Conservation (phyloP, 2,797 vertebrate genomes). For the Pangasius djambal region DNA sequence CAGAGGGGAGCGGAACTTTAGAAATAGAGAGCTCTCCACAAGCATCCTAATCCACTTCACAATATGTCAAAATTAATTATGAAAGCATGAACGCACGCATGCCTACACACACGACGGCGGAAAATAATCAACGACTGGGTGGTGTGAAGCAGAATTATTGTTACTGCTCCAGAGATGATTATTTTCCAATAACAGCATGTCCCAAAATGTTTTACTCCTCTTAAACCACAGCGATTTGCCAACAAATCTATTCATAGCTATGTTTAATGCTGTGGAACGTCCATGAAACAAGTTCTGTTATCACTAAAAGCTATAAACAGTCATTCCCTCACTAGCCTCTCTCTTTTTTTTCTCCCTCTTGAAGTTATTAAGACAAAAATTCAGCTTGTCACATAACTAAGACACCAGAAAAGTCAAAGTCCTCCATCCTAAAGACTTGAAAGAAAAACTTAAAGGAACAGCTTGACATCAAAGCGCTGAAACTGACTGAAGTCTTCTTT, state of each 20-base stretch:
- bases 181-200: background rate
- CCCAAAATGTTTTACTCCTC: background rate
- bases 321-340: background rate
- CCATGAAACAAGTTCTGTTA: background rate
- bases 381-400: background rate
- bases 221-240: background rate
- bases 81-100: background rate
- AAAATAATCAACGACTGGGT: background rate
- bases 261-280: background rate
- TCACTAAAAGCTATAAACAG: background rate
- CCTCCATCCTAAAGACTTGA: background rate
- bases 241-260: background rate
- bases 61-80: conserved; percentile 1
- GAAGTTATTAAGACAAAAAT: background rate
- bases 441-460: background rate
- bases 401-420: background rate
- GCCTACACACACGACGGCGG: background rate
- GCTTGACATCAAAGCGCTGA: background rate
- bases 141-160: background rate
- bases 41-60: background rate
- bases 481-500: background rate
- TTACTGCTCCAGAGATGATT: background rate
- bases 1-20: background rate
- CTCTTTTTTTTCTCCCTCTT: background rate
- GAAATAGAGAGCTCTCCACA: background rate